Evolutionary conservation across 2,888 invertebrate species (phyloP).

Genomic region (Myopa testacea): DNA sequence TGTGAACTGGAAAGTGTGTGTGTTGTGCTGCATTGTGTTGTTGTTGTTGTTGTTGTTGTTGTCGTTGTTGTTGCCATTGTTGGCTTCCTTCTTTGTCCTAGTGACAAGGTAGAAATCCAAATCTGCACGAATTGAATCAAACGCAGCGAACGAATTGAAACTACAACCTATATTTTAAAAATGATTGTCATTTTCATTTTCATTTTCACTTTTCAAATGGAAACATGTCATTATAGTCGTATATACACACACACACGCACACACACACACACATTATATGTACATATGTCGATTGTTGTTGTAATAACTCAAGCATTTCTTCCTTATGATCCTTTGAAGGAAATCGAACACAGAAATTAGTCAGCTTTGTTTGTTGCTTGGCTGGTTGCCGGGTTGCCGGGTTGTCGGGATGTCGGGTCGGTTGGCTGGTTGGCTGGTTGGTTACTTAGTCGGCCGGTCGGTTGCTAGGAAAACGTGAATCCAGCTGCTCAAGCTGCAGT

Average conservation of each 20-base stretch:
- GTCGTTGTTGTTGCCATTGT: neutral
- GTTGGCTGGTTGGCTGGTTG: too few relatives aligned
- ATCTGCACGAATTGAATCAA: too few relatives aligned
- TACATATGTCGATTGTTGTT: too few relatives aligned
- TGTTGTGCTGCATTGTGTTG: neutral
- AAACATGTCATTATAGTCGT: too few relatives aligned
- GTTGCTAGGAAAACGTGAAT: neutral
- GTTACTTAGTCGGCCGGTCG: neutral
- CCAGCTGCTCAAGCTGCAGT: slow-evolving; percentile 24
- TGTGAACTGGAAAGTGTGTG: slow-evolving; percentile 31
- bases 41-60: neutral
- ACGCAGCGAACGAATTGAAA: neutral
- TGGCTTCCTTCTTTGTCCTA: neutral
- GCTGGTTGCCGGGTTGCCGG: too few relatives aligned
- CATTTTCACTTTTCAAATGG: neutral
- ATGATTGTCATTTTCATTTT: slow-evolving; percentile 11
- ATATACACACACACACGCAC: too few relatives aligned
- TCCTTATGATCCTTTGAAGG: too few relatives aligned
- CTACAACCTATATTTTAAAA: neutral
- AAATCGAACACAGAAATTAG: neutral
- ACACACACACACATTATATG: too few relatives aligned
- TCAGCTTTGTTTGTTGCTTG: neutral
- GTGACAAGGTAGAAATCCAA: too few relatives aligned
- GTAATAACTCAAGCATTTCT: too few relatives aligned
- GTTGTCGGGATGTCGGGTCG: neutral